Evolutionary conservation across 2,797 vertebrate species (phyloP).

Genomic region (Sebastes kiyomatsui): DNA sequence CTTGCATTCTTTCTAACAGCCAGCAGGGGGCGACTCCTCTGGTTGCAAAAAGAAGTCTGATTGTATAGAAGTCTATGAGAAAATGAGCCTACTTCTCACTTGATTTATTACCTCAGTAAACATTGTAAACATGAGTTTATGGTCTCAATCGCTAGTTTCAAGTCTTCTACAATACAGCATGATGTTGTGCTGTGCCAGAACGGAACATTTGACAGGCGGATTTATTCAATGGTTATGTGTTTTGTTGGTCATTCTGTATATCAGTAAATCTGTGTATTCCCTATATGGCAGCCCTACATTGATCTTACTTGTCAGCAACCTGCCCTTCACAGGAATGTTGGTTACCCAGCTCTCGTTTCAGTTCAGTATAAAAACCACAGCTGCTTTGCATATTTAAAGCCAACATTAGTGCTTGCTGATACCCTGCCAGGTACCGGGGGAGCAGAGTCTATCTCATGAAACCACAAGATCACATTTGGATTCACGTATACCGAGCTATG

Average conservation of each 20-base stretch:
- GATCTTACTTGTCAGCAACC: background rate
- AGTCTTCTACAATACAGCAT: too few relatives aligned
- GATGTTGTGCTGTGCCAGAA: background rate
- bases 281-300: background rate
- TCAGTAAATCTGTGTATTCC: background rate
- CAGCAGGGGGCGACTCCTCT: too few relatives aligned
- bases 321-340: background rate
- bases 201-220: background rate
- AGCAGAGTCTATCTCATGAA: slow-evolving; percentile 20
- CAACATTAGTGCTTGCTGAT: background rate
- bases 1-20: too few relatives aligned
- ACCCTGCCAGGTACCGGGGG: slow-evolving; percentile 5
- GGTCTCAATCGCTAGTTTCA: too few relatives aligned
- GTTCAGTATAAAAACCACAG: background rate
- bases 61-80: too few relatives aligned
- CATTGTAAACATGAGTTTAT: too few relatives aligned
- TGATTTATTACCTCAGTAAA: too few relatives aligned
- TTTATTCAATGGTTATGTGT: background rate
- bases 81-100: too few relatives aligned
- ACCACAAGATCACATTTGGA: slow-evolving; percentile 27
- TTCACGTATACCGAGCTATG: background rate
- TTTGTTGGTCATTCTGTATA: background rate
- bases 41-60: too few relatives aligned
- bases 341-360: background rate
- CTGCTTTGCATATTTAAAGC: slow-evolving; percentile 3